Evolutionary conservation across 2,113 vertebrate species (phyloP), one percentile per base, ranked within the genome.

Genomic region (Onychorhynchus coronatus): DNA sequence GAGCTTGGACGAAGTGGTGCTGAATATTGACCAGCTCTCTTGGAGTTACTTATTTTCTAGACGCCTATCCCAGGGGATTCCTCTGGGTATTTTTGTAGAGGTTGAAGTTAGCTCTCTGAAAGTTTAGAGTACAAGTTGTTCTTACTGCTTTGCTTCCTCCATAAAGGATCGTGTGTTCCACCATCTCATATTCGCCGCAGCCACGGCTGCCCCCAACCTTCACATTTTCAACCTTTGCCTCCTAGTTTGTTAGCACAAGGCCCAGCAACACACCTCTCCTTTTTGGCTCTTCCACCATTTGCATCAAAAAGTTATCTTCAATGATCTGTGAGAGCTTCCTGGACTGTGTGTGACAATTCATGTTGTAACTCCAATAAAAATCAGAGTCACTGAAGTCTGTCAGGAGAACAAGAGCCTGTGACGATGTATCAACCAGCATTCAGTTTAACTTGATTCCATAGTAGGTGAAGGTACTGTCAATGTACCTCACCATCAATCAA

Each of bases 281-380:
- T 35, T 2, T 22, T 42, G 11, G 5, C 21, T 44, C 12, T 59
- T 50, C 8, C 5, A 39, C 23, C 2, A 1, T 18, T 52, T 52
- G 8, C 35, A 8, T 61, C 31, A 46, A 58, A 46, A 58, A 35
- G 17, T 58, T 21, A 31, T 33, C 39, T 31, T 44, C 47, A 68
- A 22, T 42, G 25, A 7, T 42, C 21, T 37, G 13, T 59, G 39
- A 7, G 8, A 53, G 12, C 22, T 46, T 37, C 33, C 9, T 44
- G 37, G 33, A 37, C 18, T 15, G 31, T 23, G 18, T 77, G 25
- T 33, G 37, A 17, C 0, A 1, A 70, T 33, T 22, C 0, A 0
- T 19, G 11, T 4, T 37, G 22, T 61, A 17, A 15, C 44, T 77
- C 25, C 27, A 37, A 37, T 8, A 61, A 68, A 33, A 23, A 52